Conservation (phyloP, 2,797 vertebrate species). For the Acanthurus tractus region DNA sequence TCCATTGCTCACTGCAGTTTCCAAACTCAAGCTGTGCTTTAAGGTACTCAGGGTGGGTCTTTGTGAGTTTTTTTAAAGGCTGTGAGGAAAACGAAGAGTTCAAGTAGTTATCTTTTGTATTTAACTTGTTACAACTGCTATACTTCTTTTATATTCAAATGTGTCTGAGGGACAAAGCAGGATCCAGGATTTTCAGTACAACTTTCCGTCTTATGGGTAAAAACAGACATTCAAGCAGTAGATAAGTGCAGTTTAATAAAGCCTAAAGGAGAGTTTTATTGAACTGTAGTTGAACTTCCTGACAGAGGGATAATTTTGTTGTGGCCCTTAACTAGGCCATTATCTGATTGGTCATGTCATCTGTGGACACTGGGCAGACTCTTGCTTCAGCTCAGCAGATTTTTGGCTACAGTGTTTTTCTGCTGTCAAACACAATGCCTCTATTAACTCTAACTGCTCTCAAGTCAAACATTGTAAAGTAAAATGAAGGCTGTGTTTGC, state of each 20-base stretch:
- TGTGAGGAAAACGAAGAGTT: slow-evolving; percentile 24
- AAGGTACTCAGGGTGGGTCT: slow-evolving; percentile 4
- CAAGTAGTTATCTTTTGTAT: slow-evolving; percentile 21
- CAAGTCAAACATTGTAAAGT: slow-evolving; percentile 10
- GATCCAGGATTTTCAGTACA: slow-evolving; percentile 19
- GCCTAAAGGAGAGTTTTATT: slow-evolving; percentile 59
- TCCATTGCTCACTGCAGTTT: slow-evolving; percentile 37
- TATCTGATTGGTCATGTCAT: slow-evolving; percentile 68
- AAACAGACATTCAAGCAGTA: slow-evolving; percentile 57
- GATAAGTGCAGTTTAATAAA: slow-evolving; percentile 68
- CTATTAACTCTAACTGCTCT: slow-evolving; percentile 7
- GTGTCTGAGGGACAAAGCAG: neutral
- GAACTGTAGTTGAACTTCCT: slow-evolving; percentile 44
- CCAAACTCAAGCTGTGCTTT: slow-evolving; percentile 12
- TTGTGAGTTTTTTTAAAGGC: slow-evolving; percentile 4
- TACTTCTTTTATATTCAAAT: slow-evolving; percentile 12
- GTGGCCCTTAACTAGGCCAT: slow-evolving; percentile 43
- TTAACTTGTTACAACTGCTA: slow-evolving; percentile 14
- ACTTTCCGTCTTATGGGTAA: slow-evolving; percentile 39
- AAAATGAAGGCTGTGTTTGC: slow-evolving; percentile 3
- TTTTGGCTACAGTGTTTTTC: slow-evolving; percentile 26
- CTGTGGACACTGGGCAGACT: slow-evolving; percentile 59
- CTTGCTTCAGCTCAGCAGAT: slow-evolving; percentile 42
- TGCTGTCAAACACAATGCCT: slow-evolving; percentile 26
- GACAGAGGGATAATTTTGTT: slow-evolving; percentile 57